A percentile compares a stretch with the other conserved stretches of the same genome.
Evolutionary conservation across 2,797 vertebrate genomes (phyloP).

Genomic region (Halcyon badia): DNA sequence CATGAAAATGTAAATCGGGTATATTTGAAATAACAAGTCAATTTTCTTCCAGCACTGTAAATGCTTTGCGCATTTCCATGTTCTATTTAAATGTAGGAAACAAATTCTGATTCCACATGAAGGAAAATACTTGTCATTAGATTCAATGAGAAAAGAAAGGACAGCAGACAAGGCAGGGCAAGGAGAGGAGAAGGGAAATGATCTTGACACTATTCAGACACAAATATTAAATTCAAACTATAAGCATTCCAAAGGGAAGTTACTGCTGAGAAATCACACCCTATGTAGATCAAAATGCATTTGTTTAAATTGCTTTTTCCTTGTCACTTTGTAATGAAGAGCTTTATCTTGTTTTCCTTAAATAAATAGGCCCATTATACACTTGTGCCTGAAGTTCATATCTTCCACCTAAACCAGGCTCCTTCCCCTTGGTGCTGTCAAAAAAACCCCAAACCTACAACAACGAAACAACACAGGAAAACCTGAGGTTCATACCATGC

Average conservation of each 20-base stretch:
- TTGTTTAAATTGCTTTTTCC: neutral
- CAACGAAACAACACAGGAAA: neutral
- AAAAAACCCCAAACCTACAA: neutral
- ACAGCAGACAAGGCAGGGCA: neutral
- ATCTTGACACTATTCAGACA: neutral
- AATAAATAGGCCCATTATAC: neutral
- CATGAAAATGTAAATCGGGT: neutral
- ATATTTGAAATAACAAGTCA: neutral
- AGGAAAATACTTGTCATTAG: neutral
- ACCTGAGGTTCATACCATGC: neutral
- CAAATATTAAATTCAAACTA: conserved; percentile 7
- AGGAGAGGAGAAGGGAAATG: neutral
- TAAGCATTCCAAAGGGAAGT: neutral
- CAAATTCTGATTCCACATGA: neutral
- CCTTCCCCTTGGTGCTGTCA: neutral
- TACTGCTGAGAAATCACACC: neutral
- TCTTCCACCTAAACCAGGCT: neutral
- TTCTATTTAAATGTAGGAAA: neutral
- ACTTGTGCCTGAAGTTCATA: neutral
- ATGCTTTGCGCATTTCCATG: neutral
- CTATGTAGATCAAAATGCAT: neutral
- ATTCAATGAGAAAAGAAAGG: neutral
- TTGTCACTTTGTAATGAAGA: neutral
- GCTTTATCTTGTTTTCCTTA: neutral
- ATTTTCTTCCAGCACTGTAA: neutral